Evolutionary conservation across 2,797 vertebrate species (phyloP), one percentile per base, ranked within the genome.

Genomic region (Siniperca obscura): DNA sequence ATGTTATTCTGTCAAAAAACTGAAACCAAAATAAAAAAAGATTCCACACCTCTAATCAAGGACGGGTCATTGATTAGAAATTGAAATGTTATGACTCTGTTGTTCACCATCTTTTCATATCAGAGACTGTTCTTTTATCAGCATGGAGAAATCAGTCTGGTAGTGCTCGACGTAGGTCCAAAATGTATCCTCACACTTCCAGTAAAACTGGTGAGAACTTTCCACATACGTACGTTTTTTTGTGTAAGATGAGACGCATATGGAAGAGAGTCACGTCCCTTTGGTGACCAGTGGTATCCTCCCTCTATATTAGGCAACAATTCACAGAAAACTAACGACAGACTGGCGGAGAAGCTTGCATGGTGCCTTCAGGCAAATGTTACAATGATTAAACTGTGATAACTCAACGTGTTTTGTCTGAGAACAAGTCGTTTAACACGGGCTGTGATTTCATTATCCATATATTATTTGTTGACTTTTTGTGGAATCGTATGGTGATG

Each of bases 261-360:
- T 22, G 9, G 22, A 48, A 19, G 50, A 16, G 34, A 48, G 74
- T 16, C 17, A 12, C 16, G 0, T 74, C 36, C 11, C 7, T 62
- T n/a, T 8, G 22, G 53, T 56, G 46, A 53, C 62, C 22, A 14
- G 22, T 21, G 7, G 22, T n/a, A 4, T 40, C 50, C 30, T 79
- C 55, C 42, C 48, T 75, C 50, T 76, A 22, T 19, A 67, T 36
- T 16, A 57, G 17, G 62, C 52, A 56, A 14, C 36, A 38, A 46
- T 40, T 79, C 56, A 52, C 70, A 70, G 44, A 62, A 76, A 71
- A 55, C 70, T 69, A 30, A 30, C 44, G 19, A 70, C 76, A 87
- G 81, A 74, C 80, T 78, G 78, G 70, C 42, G 78, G 74, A 87
- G 82, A 86, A 91, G 90, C 82, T 89, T 88, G 84, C 79, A 38